These are phyloP conservation scores for Caenorhabditis sulstoni DNA, from an alignment of 2,888 invertebrate species.

Conservation along the genomic window DNA sequence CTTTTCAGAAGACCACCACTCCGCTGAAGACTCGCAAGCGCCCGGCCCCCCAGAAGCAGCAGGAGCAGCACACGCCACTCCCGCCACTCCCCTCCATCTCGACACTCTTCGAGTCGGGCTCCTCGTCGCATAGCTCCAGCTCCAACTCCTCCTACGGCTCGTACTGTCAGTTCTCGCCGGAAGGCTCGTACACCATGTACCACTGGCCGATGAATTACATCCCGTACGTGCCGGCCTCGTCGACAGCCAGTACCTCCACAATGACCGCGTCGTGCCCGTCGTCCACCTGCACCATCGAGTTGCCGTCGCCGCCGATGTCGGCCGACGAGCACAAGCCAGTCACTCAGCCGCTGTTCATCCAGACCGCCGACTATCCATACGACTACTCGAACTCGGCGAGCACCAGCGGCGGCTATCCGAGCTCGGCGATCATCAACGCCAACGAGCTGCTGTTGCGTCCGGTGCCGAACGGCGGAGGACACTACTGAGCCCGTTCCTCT, in stretches of 20 bases:
- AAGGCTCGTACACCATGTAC: conserved; percentile 56
- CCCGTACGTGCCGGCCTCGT: conserved; percentile 12
- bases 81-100: conserved; percentile 50
- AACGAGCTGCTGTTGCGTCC: conserved; percentile 49
- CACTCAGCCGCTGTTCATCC: conserved; percentile 54
- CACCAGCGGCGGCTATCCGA: conserved; percentile 39
- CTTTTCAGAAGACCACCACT: conserved; percentile 28
- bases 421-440: conserved; percentile 46
- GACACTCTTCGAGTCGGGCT: conserved; percentile 46
- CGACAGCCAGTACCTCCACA: neutral
- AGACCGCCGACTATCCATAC: conserved; percentile 48
- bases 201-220: conserved; percentile 33
- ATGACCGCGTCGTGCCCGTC: too few species aligned
- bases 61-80: neutral
- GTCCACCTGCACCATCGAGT: conserved; percentile 1
- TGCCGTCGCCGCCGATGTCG: conserved; percentile 25
- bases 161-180: conserved; percentile 60
- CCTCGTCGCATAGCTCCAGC: conserved; percentile 40
- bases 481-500: conserved; percentile 15
- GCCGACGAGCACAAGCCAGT: conserved; percentile 46
- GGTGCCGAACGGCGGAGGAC: conserved; percentile 30
- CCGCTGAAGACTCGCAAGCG: conserved; percentile 36
- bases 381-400: neutral
- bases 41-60: conserved; percentile 37
- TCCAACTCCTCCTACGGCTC: conserved; percentile 50